These are phyloP conservation scores for Zosterops hypoxanthus DNA, from an alignment of 2,113 vertebrate species.

Conservation along the genomic window DNA sequence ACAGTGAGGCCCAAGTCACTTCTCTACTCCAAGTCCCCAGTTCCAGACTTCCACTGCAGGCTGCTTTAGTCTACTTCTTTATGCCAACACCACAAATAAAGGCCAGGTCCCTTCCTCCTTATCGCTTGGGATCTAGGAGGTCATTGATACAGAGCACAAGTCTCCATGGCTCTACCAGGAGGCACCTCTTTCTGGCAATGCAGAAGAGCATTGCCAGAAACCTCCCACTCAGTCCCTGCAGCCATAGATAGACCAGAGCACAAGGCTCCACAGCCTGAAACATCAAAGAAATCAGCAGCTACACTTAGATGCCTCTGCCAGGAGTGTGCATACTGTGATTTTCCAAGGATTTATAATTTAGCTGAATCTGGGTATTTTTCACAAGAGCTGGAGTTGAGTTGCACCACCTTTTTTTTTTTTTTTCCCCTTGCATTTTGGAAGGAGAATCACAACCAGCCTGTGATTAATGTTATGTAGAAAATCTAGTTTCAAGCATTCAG, in stretches of 20 bases:
- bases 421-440: background rate
- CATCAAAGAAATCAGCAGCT: background rate
- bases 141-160: background rate
- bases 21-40: background rate
- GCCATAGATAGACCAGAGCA: background rate
- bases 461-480: background rate
- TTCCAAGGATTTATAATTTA: background rate
- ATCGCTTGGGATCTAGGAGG: accelerated
- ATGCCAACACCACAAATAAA: background rate
- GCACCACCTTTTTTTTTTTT: background rate
- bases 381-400: background rate
- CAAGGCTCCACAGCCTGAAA: background rate
- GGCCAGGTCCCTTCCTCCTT: background rate
- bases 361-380: background rate
- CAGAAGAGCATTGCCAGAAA: background rate
- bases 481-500: background rate
- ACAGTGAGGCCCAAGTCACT: background rate
- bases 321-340: background rate
- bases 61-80: background rate
- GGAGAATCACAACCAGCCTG: background rate
- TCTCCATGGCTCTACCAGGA: background rate
- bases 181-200: background rate
- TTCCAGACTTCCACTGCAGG: background rate
- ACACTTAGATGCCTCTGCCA: background rate
- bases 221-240: background rate